phyloP scores from a whole-genome alignment of 2,888 invertebrate genomes.

The Microplitis manilae region DNA sequence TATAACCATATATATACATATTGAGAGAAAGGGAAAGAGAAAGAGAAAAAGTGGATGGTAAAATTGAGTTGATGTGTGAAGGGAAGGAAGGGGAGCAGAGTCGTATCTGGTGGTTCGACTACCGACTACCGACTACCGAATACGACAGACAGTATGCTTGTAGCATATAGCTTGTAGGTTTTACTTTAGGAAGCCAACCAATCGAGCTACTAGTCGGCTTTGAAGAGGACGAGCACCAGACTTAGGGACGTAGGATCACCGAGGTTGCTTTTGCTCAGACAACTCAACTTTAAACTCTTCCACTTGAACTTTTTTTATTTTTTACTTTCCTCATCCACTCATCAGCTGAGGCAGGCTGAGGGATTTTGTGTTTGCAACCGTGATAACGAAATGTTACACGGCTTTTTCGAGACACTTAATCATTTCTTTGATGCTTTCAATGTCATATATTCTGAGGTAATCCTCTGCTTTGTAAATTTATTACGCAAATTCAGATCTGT shows the following conservation, averaged over 20 bases:
- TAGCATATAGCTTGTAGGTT: neutral
- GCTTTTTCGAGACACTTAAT: too few species aligned
- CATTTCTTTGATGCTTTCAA: conserved; percentile 33
- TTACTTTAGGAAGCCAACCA: conserved; percentile 55
- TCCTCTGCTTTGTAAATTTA: too few species aligned
- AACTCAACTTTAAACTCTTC: conserved; percentile 15
- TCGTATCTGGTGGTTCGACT: conserved; percentile 24
- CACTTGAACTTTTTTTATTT: conserved; percentile 9
- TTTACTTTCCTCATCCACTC: neutral
- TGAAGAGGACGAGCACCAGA: conserved; percentile 36
- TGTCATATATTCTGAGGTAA: conserved; percentile 2
- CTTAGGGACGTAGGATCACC: conserved; percentile 6
- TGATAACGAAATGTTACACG: neutral
- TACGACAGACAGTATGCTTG: conserved; percentile 27
- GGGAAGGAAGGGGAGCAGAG: conserved; percentile 24
- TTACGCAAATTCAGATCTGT: too few species aligned
- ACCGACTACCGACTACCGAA: conserved; percentile 22
- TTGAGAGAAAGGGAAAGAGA: conserved; percentile 21
- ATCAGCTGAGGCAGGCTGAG: neutral
- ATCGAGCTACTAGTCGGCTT: conserved; percentile 45
- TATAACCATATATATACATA: neutral
- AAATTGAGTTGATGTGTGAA: neutral
- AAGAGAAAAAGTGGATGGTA: conserved; percentile 26
- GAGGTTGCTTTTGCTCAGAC: neutral
- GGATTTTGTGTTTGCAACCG: neutral